Evolutionary conservation across 2,888 invertebrate genomes (phyloP).

Genomic region (Amiota mariae): DNA sequence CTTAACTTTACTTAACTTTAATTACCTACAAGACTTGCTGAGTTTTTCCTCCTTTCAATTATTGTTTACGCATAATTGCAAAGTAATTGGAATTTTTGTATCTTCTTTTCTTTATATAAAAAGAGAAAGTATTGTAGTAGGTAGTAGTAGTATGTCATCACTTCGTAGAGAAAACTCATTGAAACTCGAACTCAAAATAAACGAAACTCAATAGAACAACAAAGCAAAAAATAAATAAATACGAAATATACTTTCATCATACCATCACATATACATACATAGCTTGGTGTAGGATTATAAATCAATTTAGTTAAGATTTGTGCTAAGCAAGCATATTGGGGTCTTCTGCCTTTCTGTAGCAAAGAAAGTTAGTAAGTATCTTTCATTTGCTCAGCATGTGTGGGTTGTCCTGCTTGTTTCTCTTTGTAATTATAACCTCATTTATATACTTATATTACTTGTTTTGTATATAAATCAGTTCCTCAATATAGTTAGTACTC

Average conservation of each 20-base stretch:
- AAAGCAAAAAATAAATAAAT: slow-evolving; percentile 26
- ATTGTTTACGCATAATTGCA: slow-evolving; percentile 58
- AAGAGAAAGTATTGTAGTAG: too few species aligned
- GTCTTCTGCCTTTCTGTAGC: not conserved
- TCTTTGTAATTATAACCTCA: slow-evolving; percentile 7
- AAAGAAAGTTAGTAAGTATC: too few species aligned
- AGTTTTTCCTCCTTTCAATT: slow-evolving; percentile 33
- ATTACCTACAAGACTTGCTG: not conserved
- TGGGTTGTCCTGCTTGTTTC: not conserved
- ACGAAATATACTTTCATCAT: not conserved
- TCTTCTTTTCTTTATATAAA: slow-evolving; percentile 21
- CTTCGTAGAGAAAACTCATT: not conserved
- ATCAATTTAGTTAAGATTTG: slow-evolving; percentile 55
- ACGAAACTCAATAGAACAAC: slow-evolving; percentile 24
- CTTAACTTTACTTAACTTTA: not conserved
- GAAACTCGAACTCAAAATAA: slow-evolving; percentile 19
- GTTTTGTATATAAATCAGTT: too few species aligned
- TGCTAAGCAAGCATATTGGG: not conserved
- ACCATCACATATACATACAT: not conserved
- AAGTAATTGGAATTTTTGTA: slow-evolving; percentile 63
- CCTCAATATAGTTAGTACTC: not conserved
- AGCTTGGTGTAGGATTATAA: slow-evolving; percentile 58
- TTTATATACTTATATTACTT: slow-evolving; percentile 17
- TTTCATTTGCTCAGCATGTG: not conserved
- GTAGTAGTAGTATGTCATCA: slow-evolving; percentile 32